Evolutionary conservation across 2,888 invertebrate species (phyloP), one percentile per base, ranked within the genome.

Genomic region (Lycophotia porphyrea): DNA sequence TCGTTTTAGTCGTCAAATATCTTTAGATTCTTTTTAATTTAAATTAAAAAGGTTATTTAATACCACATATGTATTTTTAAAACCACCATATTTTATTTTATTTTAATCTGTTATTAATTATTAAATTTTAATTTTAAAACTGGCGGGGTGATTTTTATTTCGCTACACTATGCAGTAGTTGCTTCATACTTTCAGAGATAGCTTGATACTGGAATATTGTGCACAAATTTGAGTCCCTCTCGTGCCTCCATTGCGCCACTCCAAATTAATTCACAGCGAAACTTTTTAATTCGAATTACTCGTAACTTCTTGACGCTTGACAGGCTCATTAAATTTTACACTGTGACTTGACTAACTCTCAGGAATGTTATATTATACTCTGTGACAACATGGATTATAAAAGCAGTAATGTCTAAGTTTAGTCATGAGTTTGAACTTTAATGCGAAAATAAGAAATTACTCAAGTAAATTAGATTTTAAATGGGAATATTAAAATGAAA

Each of bases 221-320:
- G 61, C 31, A 84, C 39, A 64, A 63, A 82, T 66, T 55, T 58
- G 36, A 69, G 42, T 21, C 39, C 44, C 64, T 31, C 65, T 13
- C 24, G 52, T 60, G 68, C 64, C 71, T 58, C 63, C 42, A 85
- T 76, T 74, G 82, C 65, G 73, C 73, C 71, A 77, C 71, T 79
- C 64, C 31, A 65, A 76, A 79, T 83, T 86, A 76, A 84, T 86
- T 86, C 76, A 67, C 79, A 73, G 76, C 39, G 55, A 83, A 84
- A 86, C 79, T 84, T 84, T 84, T 86, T 83, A 84, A 86, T 86
- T 84, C 80, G 83, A 82, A 85, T 83, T 85, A 83, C 82, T 85
- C 82, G 68, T 73, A 83, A 83, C 83, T 83, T 85, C 71, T 85
- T 83, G 82, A 85, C 86, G 86, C 86, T 82, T 82, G 82, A 83